A percentile compares a stretch with the other conserved stretches of the same genome.
phyloP scores from a whole-genome alignment of 2,888 invertebrate genomes.

The Microlaimidae sp. region DNA sequence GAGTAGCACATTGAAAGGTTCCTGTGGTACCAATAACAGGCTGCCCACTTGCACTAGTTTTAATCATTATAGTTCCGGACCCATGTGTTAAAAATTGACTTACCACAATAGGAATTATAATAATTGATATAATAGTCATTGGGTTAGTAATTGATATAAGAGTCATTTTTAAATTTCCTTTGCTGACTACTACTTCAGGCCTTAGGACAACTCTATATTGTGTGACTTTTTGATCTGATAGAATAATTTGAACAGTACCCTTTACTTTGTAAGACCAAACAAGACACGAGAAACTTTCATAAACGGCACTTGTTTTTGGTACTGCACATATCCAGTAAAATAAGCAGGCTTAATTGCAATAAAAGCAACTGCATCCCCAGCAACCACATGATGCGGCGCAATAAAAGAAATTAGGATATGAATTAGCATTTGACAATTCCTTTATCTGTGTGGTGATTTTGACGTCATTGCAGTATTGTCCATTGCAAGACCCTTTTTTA shows the following conservation, averaged over 20 bases:
- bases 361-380: conserved; percentile 1
- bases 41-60: too few relatives aligned
- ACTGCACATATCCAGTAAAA: neutral
- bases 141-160: neutral
- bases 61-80: neutral
- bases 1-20: neutral
- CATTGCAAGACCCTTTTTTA: neutral
- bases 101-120: neutral
- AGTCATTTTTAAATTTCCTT: neutral
- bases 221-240: neutral
- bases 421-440: too few relatives aligned
- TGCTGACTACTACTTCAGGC: neutral
- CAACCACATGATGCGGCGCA: conserved; percentile 1
- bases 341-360: neutral
- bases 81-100: neutral
- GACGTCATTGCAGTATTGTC: neutral
- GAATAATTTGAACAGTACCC: neutral
- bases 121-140: too few relatives aligned
- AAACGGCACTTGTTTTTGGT: neutral
- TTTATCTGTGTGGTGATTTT: neutral
- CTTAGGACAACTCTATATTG: neutral
- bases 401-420: neutral
- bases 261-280: neutral
- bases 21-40: neutral
- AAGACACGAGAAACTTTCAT: conserved; percentile 4